A percentile compares a stretch with the other conserved stretches of the same genome.
These are phyloP conservation scores for Mus minutoides DNA, from an alignment of 2,797 vertebrate genomes.

Conservation along the genomic window DNA sequence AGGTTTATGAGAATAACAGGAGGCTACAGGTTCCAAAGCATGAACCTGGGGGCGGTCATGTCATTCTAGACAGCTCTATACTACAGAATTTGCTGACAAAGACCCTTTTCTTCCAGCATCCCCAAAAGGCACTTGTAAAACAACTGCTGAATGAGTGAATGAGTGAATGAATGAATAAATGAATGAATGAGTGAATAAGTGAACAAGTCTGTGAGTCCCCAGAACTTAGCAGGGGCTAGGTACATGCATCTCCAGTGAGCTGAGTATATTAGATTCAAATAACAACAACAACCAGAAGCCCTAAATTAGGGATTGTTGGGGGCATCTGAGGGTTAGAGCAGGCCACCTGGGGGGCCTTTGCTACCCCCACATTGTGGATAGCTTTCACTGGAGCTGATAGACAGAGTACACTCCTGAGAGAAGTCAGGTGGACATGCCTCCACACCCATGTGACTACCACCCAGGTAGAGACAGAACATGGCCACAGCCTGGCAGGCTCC, in stretches of 20 bases:
- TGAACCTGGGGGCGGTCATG: rapidly evolving
- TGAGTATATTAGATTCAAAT: neutral
- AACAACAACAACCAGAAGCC: neutral
- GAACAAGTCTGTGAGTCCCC: neutral
- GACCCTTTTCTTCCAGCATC: neutral
- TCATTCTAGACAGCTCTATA: neutral
- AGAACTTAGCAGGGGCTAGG: neutral
- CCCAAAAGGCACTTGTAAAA: neutral
- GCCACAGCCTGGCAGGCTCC: neutral
- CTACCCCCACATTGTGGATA: neutral
- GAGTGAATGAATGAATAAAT: neutral
- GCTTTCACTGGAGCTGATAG: neutral
- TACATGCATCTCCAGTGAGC: neutral
- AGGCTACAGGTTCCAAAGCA: neutral
- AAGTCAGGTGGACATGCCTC: rapidly evolving
- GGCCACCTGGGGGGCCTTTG: neutral
- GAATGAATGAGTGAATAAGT: neutral
- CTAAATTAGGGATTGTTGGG: rapidly evolving
- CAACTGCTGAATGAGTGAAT: neutral
- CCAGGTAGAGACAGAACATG: neutral
- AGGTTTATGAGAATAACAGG: neutral
- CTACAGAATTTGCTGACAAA: rapidly evolving
- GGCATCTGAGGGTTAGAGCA: neutral
- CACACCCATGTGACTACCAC: rapidly evolving
- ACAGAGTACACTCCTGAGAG: neutral